phyloP scores from a whole-genome alignment of 2,113 vertebrate genomes.

The Percina caprodes region DNA sequence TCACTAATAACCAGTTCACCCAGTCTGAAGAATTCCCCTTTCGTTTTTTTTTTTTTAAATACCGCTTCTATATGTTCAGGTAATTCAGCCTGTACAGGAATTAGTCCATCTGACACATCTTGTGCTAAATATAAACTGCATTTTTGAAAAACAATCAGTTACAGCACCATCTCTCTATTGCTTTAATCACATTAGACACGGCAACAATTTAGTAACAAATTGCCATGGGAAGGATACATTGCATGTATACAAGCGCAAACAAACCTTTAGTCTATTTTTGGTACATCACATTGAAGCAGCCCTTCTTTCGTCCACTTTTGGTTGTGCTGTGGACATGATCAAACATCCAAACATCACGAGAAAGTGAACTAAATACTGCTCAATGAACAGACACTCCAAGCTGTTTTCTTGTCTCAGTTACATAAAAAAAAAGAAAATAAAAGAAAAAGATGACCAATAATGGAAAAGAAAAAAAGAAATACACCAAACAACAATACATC shows the following conservation, averaged over 20 bases:
- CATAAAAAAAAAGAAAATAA: slow-evolving; percentile 58
- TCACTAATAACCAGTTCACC: slow-evolving; percentile 17
- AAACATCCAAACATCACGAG: slow-evolving; percentile 53
- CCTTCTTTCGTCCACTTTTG: slow-evolving; percentile 66
- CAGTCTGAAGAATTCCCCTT: slow-evolving; percentile 23
- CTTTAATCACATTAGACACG: slow-evolving; percentile 80
- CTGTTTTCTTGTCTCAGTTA: slow-evolving; percentile 29
- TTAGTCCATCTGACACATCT: slow-evolving; percentile 45
- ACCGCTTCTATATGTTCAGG: slow-evolving; percentile 12
- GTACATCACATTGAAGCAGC: slow-evolving; percentile 76
- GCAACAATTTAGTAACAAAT: slow-evolving; percentile 78
- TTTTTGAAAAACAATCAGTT: slow-evolving; percentile 63
- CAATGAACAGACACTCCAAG: slow-evolving; percentile 48
- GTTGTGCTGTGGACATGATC: slow-evolving; percentile 47
- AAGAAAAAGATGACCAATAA: slow-evolving; percentile 53
- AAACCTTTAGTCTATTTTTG: slow-evolving; percentile 73
- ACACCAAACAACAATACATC: slow-evolving; percentile 42
- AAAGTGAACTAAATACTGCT: slow-evolving; percentile 74
- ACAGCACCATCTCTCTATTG: slow-evolving; percentile 78
- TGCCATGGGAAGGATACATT: slow-evolving; percentile 72
- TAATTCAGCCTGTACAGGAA: slow-evolving; percentile 32
- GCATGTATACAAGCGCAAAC: slow-evolving; percentile 81
- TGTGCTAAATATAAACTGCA: slow-evolving; percentile 55
- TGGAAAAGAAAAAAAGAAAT: slow-evolving; percentile 23
- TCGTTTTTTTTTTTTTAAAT: not conserved